Evolutionary conservation across 1,140 invertebrate species (phyloP).

Genomic region (Drepana arcuata): DNA sequence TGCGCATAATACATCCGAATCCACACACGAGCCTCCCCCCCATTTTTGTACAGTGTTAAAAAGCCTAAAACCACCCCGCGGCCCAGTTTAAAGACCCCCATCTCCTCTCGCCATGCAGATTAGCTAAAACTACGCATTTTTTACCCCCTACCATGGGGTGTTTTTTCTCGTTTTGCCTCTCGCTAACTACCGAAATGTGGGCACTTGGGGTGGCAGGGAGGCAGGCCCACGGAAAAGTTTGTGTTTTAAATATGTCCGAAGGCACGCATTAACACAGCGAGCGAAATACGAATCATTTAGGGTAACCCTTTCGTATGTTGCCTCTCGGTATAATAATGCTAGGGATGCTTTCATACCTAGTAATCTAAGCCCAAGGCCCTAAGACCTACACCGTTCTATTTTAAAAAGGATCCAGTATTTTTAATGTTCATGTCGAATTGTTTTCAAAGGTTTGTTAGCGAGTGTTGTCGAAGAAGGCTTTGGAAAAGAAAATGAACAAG

Average conservation of each 20-base stretch:
- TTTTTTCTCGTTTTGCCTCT: slow-evolving; percentile 42
- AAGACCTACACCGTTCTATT: too few relatives aligned
- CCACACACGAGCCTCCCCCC: slow-evolving; percentile 35
- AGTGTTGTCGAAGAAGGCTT: too few relatives aligned
- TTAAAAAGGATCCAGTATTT: too few relatives aligned
- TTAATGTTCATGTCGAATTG: too few relatives aligned
- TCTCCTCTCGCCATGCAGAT: slow-evolving; percentile 61
- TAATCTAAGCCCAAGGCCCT: too few relatives aligned
- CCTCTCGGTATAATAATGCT: too few relatives aligned
- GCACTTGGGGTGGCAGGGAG: slow-evolving; percentile 18
- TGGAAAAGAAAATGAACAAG: too few relatives aligned
- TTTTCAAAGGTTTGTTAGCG: too few relatives aligned
- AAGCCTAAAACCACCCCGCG: slow-evolving; percentile 56
- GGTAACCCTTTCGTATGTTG: too few relatives aligned
- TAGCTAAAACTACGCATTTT: slow-evolving; percentile 74
- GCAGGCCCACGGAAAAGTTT: slow-evolving; percentile 41
- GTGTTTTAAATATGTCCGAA: slow-evolving; percentile 68
- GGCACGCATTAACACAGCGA: slow-evolving; percentile 56
- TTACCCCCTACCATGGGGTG: slow-evolving; percentile 50
- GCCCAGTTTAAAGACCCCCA: slow-evolving; percentile 53
- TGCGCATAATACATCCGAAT: slow-evolving; percentile 61
- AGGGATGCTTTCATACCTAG: too few relatives aligned
- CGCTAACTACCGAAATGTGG: slow-evolving; percentile 65
- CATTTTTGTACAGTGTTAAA: slow-evolving; percentile 65
- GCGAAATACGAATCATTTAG: slow-evolving; percentile 56